Conservation (phyloP, 2,113 vertebrate genomes). For the Turnix velox region DNA sequence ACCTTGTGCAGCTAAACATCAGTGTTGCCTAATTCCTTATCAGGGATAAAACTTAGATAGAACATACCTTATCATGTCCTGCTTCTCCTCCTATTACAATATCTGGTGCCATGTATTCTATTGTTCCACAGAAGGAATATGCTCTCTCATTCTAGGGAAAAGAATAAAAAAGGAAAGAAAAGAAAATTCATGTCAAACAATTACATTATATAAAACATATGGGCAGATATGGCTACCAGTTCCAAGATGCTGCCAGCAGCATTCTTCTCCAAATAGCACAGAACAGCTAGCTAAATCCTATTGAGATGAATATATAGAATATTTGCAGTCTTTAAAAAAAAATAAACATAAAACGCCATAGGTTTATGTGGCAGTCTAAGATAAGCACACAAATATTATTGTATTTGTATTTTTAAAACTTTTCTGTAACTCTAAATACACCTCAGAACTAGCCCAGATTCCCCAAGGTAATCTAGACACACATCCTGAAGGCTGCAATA, state of each 20-base stretch:
- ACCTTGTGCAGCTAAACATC: neutral
- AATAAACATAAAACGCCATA: neutral
- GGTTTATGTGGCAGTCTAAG: neutral
- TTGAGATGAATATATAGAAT: neutral
- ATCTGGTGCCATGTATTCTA: conserved; percentile 99
- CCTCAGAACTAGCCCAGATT: neutral
- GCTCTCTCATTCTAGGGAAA: conserved; percentile 85
- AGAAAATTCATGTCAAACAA: neutral
- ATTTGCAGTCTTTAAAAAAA: neutral
- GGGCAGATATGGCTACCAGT: conserved; percentile 30
- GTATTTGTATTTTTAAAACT: neutral
- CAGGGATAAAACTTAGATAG: neutral
- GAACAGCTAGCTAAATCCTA: conserved; percentile 42
- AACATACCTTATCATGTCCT: conserved; percentile 92
- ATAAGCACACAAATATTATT: neutral
- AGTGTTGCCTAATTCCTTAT: neutral
- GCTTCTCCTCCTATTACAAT: conserved; percentile 92
- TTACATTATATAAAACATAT: neutral
- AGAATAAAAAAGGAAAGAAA: neutral
- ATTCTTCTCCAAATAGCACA: conserved; percentile 56
- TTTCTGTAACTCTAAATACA: neutral
- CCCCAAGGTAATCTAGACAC: neutral
- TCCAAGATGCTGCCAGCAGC: conserved; percentile 4
- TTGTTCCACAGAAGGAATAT: conserved; percentile 96
- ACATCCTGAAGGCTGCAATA: conserved; percentile 13